These are phyloP conservation scores for Eudyptes chrysolophus DNA, from an alignment of 2,113 vertebrate genomes.

Conservation along the genomic window DNA sequence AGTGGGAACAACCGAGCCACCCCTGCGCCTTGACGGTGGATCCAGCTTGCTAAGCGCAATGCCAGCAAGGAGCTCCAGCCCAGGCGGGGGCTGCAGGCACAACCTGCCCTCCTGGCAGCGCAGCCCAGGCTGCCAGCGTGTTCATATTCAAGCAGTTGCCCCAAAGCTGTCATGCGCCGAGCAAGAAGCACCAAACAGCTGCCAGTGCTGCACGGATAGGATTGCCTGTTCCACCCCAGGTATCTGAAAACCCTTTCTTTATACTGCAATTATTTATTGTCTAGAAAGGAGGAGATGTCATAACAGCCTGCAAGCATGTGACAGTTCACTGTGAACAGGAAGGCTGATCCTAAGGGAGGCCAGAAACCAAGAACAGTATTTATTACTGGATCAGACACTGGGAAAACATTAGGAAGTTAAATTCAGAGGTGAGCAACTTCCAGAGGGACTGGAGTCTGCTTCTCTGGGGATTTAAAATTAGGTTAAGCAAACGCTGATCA, in stretches of 20 bases:
- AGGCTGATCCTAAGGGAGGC: no score
- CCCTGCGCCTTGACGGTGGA: not conserved
- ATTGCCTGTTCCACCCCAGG: not conserved
- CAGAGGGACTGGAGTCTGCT: not conserved
- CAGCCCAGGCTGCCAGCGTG: not conserved
- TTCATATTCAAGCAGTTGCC: rapidly evolving
- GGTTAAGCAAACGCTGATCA: not conserved
- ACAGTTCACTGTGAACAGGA: not conserved
- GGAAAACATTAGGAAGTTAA: not conserved
- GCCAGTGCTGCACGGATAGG: not conserved
- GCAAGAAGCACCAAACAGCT: not conserved
- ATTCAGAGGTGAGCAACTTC: not conserved
- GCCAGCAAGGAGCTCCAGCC: not conserved
- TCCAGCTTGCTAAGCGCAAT: not conserved
- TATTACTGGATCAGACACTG: no score
- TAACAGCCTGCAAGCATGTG: not conserved
- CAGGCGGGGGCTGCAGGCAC: not conserved
- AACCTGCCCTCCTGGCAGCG: not conserved
- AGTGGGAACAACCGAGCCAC: no score
- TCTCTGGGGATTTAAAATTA: not conserved
- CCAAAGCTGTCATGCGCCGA: not conserved
- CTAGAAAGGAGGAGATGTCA: not conserved
- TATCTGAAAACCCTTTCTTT: no score
- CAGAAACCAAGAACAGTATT: no score
- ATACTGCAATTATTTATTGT: no score